These are phyloP conservation scores for Montipora capricornis DNA, from an alignment of 64 coral and sea anemone genomes.

Conservation along the genomic window DNA sequence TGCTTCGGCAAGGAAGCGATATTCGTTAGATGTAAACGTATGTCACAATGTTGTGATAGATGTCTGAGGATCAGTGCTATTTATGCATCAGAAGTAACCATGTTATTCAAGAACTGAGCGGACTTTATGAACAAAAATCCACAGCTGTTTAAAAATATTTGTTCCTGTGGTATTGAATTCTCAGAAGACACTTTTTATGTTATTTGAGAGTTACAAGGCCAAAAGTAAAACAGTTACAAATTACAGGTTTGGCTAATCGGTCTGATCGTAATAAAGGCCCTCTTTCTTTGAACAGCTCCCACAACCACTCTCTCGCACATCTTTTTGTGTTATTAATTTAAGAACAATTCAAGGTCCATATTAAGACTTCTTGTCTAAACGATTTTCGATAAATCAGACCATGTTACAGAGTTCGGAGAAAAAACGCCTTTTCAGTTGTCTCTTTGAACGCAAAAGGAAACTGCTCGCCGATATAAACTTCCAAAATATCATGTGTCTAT, in stretches of 20 bases:
- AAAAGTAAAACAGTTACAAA: not conserved
- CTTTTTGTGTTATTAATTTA: not conserved
- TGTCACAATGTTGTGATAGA: not conserved
- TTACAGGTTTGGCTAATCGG: not conserved
- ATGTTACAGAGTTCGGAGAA: not conserved
- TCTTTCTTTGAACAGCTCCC: not conserved
- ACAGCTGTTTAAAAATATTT: not conserved
- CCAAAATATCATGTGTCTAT: not conserved
- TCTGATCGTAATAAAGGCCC: not conserved
- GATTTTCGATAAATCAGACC: not conserved
- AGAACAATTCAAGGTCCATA: not conserved
- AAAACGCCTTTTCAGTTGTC: not conserved
- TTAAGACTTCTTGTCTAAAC: not conserved
- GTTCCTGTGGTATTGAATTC: not conserved
- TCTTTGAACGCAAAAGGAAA: not conserved
- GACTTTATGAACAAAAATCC: slow-evolving; percentile 3
- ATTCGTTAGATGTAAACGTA: not conserved
- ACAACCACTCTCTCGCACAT: not conserved
- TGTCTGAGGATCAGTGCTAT: not conserved
- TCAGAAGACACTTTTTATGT: not conserved
- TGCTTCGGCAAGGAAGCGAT: not conserved
- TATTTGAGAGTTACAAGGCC: not conserved
- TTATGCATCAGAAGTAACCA: not conserved
- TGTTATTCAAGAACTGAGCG: not conserved
- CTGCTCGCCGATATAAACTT: not conserved